Evolutionary conservation across 2,888 invertebrate genomes (phyloP), one percentile per base, ranked within the genome.

Genomic region (Lampropteryx suffumata): DNA sequence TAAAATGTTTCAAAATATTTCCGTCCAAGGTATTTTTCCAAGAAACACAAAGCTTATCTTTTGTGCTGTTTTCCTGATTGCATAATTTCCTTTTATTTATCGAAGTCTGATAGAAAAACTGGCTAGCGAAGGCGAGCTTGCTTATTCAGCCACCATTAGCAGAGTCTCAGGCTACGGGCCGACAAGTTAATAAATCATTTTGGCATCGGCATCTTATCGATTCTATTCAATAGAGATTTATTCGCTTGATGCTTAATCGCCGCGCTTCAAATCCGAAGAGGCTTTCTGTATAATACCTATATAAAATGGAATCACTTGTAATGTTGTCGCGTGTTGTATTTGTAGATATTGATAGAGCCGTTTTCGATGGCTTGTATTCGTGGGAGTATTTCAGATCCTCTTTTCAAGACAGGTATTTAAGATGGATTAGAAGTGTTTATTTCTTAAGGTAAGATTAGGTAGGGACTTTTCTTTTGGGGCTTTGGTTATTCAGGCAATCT

Each of bases 161-260:
- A 59, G 56, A 61, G 56, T 61, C 59, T 65, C 64, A 66, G 58
- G 55, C 66, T 68, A 67, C 67, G 65, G 73, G 72, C 69, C 71
- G 75, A 69, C 70, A 71, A 83, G 82, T 81, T 83, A 81, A 86
- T 87, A 86, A 87, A 86, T 87, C 86, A 87, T 87, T 77, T 76
- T 75, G 65, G 73, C 74, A 70, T 73, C 74, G 76, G 77, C 81
- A 76, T 84, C 79, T 79, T 77, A 79, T 77, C 79, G 80, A 80
- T 80, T 81, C 81, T 74, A 82, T 83, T 85, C 73, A 82, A 82
- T 78, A 78, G 75, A 78, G 74, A 82, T 83, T 79, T 78, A 79
- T 76, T 72, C 69, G 57, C 51, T n/a, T n/a, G 62, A 65, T 65
- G 69, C 73, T 74, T 73, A 73, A 78, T 76, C 70, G 73, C 65